Percentiles rank a stretch among this genome's conserved stretches.
These are phyloP conservation scores for Polypterus bichir DNA, from an alignment of 2,113 vertebrate genomes.

Conservation along the genomic window DNA sequence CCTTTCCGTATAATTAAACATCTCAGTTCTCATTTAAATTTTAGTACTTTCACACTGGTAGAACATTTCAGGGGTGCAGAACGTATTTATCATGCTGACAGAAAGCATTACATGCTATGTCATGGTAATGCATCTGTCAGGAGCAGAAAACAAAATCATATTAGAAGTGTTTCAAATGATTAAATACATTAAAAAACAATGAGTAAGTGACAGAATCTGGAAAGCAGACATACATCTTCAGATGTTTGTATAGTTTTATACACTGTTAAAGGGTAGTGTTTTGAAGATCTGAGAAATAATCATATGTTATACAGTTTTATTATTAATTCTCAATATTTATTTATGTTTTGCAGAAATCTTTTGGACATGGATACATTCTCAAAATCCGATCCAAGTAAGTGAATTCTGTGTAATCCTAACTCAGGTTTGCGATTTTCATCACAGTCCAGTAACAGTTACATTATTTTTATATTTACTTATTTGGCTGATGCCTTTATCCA, in stretches of 20 bases:
- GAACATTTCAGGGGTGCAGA: neutral
- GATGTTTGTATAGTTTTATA: too few relatives aligned
- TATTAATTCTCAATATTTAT: neutral
- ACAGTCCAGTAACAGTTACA: too few relatives aligned
- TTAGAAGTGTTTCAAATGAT: neutral
- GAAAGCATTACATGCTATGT: neutral
- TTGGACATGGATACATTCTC: constrained; percentile 70
- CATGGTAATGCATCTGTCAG: neutral
- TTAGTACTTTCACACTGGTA: neutral
- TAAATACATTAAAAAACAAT: too few relatives aligned
- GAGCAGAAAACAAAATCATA: neutral
- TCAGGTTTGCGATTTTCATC: too few relatives aligned
- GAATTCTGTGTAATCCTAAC: constrained; percentile 1
- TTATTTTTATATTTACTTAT: too few relatives aligned
- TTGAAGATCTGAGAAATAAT: too few relatives aligned
- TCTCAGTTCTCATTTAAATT: neutral
- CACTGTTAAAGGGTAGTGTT: too few relatives aligned
- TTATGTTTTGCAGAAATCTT: constrained; percentile 15
- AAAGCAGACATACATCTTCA: too few relatives aligned
- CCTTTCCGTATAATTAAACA: neutral
- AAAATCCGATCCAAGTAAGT: constrained; percentile 62
- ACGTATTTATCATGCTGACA: neutral
- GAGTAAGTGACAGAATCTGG: too few relatives aligned
- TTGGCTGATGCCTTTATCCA: too few relatives aligned
- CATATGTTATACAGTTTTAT: too few relatives aligned